Base-by-base conservation (phyloP, 2,888 invertebrate genomes). In the Lathronympha strigana region DNA sequence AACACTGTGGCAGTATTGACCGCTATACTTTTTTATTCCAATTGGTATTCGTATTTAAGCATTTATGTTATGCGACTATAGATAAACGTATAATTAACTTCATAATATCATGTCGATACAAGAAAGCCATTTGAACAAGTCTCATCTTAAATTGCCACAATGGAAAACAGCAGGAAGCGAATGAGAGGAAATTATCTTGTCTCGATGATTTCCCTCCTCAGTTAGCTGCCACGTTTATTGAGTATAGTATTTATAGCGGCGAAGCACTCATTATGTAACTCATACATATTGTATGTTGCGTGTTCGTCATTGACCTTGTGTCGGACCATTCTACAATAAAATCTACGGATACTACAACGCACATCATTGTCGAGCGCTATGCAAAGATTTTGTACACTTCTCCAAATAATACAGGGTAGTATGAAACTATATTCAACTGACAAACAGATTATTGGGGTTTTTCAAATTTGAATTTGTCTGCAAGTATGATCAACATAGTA, bases 101-200 rank as follows among this genome's bases (percentile, higher is more conserved):
- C 19, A 25, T 62, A 51, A 58, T 58, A 64, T 45, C 51, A 53
- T 53, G 33, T 47, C 57, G 53, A 53, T 62, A 62, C 17, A 49
- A 21, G 21, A 55, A 64, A 60, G 58, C 40, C 60, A 66, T 61
- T 66, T 47, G 66, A 66, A 47, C 47, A 57, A 57, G 60, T 45
- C 13, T 53, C 23, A 33, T 40, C 31, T 43, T 61, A 28, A 70
- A 74, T 68, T 66, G 63, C 60, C 75, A 23, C 72, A 74, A 77
- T 79, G 71, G 72, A 76, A 76, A 78, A 71, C 84, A 80, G 79
- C 84, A 72, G 82, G 83, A 73, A 66, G 68, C 77, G 62, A 77
- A 77, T 61, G 23, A 36, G 49, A 54, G 49, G 60, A 66, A 53
- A 49, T 66, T 66, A 47, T 66, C 47, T 49, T 38, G 21, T 23